Base-by-base conservation (phyloP, 2,888 invertebrate species). In the Ernsta delagoae region DNA sequence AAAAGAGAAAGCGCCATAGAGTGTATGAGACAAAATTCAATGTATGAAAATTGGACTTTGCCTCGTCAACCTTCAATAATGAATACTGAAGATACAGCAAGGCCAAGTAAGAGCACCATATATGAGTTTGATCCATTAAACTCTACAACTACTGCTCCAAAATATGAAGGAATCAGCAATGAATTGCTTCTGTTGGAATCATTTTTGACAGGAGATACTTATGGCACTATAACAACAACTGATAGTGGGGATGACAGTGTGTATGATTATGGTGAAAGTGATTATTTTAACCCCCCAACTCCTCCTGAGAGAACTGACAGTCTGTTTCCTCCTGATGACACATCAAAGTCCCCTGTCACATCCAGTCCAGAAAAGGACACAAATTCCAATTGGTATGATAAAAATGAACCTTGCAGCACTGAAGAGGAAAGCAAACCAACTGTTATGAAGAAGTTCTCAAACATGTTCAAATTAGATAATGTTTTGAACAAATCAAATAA, bases 121-220 rank as follows among this genome's bases (percentile, higher is more conserved):
- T 93, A 95, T 81, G 96, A 96, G 84, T 97, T 97, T 88, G 97
- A 97, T 87, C 97, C 96, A 1, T 84, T 95, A 34, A 88, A 88
- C 64, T 75, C 79, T 3, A 79, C 78, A 62, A 75, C 73, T 34
- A 72, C 82, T 16, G 73, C 79, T 48, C 87, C 80, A 64, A 89
- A 81, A 66, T 91, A 85, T 79, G 86, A 87, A 7, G 92, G 92
- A 31, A 74, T 95, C 72, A 95, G 95, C 72, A 96, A 95, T 83
- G 95, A 96, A 79, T 79, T 96, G 54, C 84, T 95, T 75, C 80
- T 96, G 31, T 80, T 96, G 34, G 96, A 96, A 81, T 95, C 96
- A 62, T 92, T 96, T 64, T 85, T 97, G 8, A 95, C 95, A 71
- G 95, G 95, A 50, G 96, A 96, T 72, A 95, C 96, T 24, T 96